phyloP scores from a whole-genome alignment of 1,140 invertebrate species.

The Muscidifurax raptorellus region DNA sequence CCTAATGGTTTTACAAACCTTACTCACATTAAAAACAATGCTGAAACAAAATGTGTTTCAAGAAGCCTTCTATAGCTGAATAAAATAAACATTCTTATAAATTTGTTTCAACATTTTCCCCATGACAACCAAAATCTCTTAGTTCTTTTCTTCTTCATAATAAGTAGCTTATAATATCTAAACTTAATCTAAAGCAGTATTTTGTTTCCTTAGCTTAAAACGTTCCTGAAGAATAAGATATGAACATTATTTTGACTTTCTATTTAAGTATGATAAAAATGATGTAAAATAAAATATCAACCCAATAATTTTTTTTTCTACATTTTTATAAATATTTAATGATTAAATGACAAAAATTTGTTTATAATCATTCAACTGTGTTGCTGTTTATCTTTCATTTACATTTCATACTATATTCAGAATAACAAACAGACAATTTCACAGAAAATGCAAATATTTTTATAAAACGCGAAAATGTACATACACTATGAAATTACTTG shows the following conservation, averaged over 20 bases:
- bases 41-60: slow-evolving; percentile 56
- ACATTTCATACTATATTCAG: neutral
- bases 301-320: neutral
- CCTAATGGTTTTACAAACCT: slow-evolving; percentile 63
- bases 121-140: slow-evolving; percentile 33
- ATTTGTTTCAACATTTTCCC: slow-evolving; percentile 55
- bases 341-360: neutral
- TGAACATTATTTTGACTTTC: slow-evolving; percentile 11
- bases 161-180: slow-evolving; percentile 47
- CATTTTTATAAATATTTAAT: slow-evolving; percentile 1
- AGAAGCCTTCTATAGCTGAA: slow-evolving; percentile 34
- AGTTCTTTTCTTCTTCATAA: slow-evolving; percentile 42
- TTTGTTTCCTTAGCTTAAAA: slow-evolving; percentile 28
- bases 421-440: slow-evolving; percentile 18
- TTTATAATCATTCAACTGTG: neutral
- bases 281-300: neutral
- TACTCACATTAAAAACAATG: slow-evolving; percentile 58
- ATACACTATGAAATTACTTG: slow-evolving; percentile 19
- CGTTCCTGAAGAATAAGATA: neutral
- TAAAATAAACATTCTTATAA: slow-evolving; percentile 43
- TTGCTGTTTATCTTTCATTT: slow-evolving; percentile 9
- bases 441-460: slow-evolving; percentile 17
- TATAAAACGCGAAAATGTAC: slow-evolving; percentile 12
- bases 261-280: slow-evolving; percentile 14
- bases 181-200: slow-evolving; percentile 39